These are phyloP conservation scores for Oreortyx pictus DNA, from an alignment of 2,797 vertebrate genomes.

Conservation along the genomic window DNA sequence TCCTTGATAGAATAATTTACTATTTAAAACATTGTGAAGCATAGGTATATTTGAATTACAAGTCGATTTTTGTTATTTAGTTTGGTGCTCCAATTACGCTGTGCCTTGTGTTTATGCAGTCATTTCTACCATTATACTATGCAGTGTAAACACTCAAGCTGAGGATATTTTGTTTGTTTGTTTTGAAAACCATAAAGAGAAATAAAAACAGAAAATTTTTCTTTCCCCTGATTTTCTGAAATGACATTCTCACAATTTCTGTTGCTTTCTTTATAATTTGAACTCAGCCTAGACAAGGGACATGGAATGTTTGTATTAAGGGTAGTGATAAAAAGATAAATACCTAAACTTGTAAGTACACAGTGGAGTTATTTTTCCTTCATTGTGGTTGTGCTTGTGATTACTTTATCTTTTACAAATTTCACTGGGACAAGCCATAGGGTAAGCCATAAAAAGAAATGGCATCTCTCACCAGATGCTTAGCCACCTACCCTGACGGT, in stretches of 20 bases:
- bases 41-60: slow-evolving; percentile 31
- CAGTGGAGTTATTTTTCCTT: neutral
- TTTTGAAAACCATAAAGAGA: slow-evolving; percentile 6
- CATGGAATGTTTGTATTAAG: neutral
- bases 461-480: neutral
- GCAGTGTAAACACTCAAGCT: slow-evolving; percentile 61
- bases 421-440: neutral
- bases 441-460: neutral
- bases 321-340: slow-evolving; percentile 21
- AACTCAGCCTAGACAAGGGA: neutral
- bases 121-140: slow-evolving; percentile 68
- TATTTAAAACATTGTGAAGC: neutral
- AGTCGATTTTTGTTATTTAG: slow-evolving; percentile 44
- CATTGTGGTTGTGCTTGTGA: neutral
- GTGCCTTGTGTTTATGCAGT: slow-evolving; percentile 72
- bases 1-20: neutral
- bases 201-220: neutral
- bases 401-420: neutral
- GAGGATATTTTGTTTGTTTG: neutral
- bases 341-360: neutral
- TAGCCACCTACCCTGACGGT: neutral
- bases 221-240: slow-evolving; percentile 26
- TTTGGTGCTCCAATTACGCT: slow-evolving; percentile 49
- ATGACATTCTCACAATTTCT: neutral
- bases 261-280: neutral